Conservation (phyloP, 1,140 invertebrate genomes). For the Pachypeltis micranthus region DNA sequence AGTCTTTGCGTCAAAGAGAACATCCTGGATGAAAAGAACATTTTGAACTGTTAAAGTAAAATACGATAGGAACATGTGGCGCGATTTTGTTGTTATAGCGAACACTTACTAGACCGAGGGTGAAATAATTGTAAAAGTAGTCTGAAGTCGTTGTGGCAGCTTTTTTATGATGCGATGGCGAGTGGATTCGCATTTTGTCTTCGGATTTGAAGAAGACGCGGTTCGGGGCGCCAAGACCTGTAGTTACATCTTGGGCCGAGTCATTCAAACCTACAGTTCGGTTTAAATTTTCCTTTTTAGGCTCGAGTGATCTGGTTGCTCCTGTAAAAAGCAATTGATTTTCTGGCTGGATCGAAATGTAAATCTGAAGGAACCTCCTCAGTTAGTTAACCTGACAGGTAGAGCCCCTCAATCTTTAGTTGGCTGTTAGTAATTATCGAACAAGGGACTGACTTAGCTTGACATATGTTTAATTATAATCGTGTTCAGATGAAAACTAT, state of each 20-base stretch:
- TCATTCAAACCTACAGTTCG: conserved; percentile 67
- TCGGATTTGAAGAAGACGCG: conserved; percentile 89
- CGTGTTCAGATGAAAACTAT: too few relatives aligned
- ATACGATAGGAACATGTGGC: not conserved
- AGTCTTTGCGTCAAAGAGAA: conserved; percentile 89
- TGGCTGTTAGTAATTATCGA: too few relatives aligned
- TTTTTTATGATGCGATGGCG: conserved; percentile 55
- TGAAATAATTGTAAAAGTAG: conserved; percentile 97
- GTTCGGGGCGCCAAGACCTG: conserved; percentile 60
- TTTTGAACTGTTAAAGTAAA: too few relatives aligned
- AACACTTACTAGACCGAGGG: conserved; percentile 75
- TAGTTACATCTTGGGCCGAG: conserved; percentile 71
- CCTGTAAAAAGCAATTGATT: too few relatives aligned
- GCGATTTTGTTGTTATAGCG: not conserved
- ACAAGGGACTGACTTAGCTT: too few relatives aligned
- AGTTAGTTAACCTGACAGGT: too few relatives aligned
- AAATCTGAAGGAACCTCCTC: too few relatives aligned
- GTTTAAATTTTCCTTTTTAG: conserved; percentile 39
- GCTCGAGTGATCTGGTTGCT: conserved; percentile 28
- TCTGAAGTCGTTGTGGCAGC: conserved; percentile 63
- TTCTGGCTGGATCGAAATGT: too few relatives aligned
- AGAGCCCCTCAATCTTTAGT: too few relatives aligned
- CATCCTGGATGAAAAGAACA: conserved; percentile 62
- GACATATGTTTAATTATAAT: too few relatives aligned
- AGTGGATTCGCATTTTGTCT: conserved; percentile 97